Percentiles rank a stretch among this genome's conserved stretches.
phyloP scores from a whole-genome alignment of 1,140 invertebrate species.

The Ostrea denselamellosa region DNA sequence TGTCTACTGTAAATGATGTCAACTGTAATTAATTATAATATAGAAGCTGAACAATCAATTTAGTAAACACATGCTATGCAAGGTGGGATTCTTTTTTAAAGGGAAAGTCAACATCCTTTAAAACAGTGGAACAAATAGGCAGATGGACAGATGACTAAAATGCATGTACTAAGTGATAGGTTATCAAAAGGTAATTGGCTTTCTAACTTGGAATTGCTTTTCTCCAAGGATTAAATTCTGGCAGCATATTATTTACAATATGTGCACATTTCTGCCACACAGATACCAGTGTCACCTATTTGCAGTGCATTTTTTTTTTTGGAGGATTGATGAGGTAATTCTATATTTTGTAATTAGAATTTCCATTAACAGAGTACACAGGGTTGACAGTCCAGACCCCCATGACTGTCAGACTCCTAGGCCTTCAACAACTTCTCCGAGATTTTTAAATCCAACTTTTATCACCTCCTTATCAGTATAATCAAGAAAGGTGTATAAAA shows the following conservation, averaged over 20 bases:
- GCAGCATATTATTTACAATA: not conserved
- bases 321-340: not conserved
- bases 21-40: too few relatives aligned
- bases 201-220: too few relatives aligned
- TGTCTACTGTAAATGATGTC: too few relatives aligned
- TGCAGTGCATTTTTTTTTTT: not conserved
- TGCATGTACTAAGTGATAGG: too few relatives aligned
- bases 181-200: too few relatives aligned
- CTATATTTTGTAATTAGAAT: slow-evolving; percentile 24
- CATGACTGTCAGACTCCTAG: not conserved
- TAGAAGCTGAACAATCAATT: too few relatives aligned
- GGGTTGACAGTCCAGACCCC: not conserved
- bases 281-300: not conserved
- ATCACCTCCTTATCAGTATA: slow-evolving; percentile 15
- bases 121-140: too few relatives aligned
- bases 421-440: not conserved
- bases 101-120: too few relatives aligned
- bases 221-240: not conserved
- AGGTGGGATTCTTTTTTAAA: too few relatives aligned
- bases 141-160: too few relatives aligned
- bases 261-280: not conserved
- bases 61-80: too few relatives aligned
- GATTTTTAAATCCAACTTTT: slow-evolving; percentile 24
- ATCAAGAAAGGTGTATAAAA: slow-evolving; percentile 33
- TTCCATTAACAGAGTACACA: not conserved